A percentile compares a stretch with the other conserved stretches of the same genome.
These are phyloP conservation scores for Ladona fulva DNA, from an alignment of 1,140 invertebrate genomes.

Conservation along the genomic window DNA sequence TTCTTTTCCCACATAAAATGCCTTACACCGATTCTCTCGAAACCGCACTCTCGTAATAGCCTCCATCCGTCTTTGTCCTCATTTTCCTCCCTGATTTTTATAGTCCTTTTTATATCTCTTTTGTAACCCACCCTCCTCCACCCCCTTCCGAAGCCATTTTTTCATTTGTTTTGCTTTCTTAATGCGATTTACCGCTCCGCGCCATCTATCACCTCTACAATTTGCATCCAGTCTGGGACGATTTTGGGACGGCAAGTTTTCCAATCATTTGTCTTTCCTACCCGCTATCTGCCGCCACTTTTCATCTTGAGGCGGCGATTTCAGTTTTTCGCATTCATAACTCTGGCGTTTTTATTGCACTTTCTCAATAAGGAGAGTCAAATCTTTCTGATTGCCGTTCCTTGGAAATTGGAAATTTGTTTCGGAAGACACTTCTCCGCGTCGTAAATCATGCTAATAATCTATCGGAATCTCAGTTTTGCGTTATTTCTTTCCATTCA, in stretches of 20 bases:
- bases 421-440: too few species aligned
- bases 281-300: background rate
- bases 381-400: too few species aligned
- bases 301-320: background rate
- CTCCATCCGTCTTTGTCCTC: background rate
- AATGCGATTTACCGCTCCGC: slow-evolving; percentile 7
- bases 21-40: slow-evolving; percentile 3
- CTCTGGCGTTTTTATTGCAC: too few species aligned
- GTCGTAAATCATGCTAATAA: too few species aligned
- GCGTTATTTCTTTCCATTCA: too few species aligned
- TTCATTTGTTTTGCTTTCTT: slow-evolving; percentile 3
- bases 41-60: background rate
- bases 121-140: background rate
- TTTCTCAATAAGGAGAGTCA: too few species aligned
- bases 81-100: slow-evolving; percentile 6
- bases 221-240: slow-evolving; percentile 1
- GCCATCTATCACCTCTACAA: background rate
- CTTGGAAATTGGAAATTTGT: too few species aligned
- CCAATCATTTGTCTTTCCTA: slow-evolving; percentile 3
- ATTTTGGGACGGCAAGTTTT: background rate
- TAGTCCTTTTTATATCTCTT: slow-evolving; percentile 1
- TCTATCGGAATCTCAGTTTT: too few species aligned
- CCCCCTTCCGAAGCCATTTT: background rate
- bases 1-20: background rate
- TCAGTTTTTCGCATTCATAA: too few species aligned